These are phyloP conservation scores for Endotricha flammealis DNA, from an alignment of 2,888 invertebrate genomes.

Conservation along the genomic window DNA sequence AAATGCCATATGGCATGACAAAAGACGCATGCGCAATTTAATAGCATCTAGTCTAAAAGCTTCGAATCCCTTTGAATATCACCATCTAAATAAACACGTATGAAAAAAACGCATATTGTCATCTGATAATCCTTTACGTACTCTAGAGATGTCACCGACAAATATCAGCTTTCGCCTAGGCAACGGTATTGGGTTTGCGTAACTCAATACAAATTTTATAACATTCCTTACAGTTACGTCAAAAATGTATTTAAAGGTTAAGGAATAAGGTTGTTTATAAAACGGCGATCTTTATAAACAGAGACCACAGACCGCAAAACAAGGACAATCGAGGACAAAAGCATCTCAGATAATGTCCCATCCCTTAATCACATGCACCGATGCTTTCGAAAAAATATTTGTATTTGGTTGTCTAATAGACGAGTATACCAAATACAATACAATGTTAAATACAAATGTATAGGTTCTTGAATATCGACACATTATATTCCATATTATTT, in stretches of 20 bases:
- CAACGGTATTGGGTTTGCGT: conserved; percentile 74
- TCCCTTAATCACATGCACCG: conserved; percentile 77
- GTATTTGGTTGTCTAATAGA: conserved; percentile 60
- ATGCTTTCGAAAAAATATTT: conserved; percentile 70
- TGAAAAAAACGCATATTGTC: conserved; percentile 68
- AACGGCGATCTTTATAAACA: conserved; percentile 27
- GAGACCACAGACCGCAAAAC: conserved; percentile 68
- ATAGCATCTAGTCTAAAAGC: conserved; percentile 70
- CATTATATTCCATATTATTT: too few species aligned
- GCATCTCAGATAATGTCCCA: conserved; percentile 69
- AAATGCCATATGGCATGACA: conserved; percentile 71
- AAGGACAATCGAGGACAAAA: conserved; percentile 63
- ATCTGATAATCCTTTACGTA: conserved; percentile 77
- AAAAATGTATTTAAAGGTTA: conserved; percentile 32
- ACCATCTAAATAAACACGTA: conserved; percentile 44
- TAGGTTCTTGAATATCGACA: too few species aligned
- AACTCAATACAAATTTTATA: conserved; percentile 66
- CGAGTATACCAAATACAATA: conserved; percentile 48
- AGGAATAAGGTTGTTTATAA: conserved; percentile 40
- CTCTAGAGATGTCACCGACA: conserved; percentile 71
- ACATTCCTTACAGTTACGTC: conserved; percentile 17
- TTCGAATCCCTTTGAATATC: conserved; percentile 56
- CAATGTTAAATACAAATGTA: too few species aligned
- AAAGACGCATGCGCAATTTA: conserved; percentile 75
- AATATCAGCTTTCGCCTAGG: conserved; percentile 73